These are phyloP conservation scores for Aplysina aerophoba DNA, from an alignment of 37 sponge, comb jelly and placozoan species.

Conservation along the genomic window DNA sequence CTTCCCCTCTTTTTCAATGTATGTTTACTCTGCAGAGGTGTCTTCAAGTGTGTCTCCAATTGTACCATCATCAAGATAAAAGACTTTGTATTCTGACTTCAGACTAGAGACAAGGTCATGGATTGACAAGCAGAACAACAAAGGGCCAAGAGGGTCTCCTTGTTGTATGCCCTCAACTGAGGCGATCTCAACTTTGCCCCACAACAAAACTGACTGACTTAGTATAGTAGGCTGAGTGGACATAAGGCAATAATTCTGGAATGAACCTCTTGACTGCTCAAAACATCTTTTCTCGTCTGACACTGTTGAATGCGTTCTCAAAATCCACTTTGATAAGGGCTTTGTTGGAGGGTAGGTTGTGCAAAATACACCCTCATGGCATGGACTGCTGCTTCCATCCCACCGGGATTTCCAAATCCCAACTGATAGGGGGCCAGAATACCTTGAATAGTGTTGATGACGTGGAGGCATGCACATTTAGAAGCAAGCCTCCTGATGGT, in stretches of 20 bases:
- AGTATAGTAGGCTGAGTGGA: conserved; percentile 9
- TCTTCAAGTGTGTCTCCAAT: conserved; percentile 5
- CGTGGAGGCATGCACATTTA: conserved; percentile 4
- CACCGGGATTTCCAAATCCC: background rate
- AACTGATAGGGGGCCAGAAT: background rate
- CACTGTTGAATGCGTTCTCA: conserved; percentile 3
- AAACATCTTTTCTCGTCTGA: conserved; percentile 3
- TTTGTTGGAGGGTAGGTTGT: conserved; percentile 6
- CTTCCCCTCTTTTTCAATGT: background rate
- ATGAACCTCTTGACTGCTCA: background rate
- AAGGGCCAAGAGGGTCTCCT: background rate
- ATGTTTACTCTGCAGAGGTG: background rate
- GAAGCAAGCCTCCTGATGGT: conserved; percentile 14
- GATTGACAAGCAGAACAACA: conserved; percentile 14
- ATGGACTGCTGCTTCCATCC: conserved; percentile 3
- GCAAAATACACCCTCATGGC: background rate
- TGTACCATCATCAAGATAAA: conserved; percentile 19
- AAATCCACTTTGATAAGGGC: conserved; percentile 8
- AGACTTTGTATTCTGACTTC: conserved; percentile 1
- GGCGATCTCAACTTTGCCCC: conserved; percentile 6
- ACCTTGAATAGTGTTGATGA: background rate
- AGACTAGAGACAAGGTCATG: conserved; percentile 8
- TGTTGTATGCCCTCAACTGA: background rate
- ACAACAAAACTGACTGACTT: background rate
- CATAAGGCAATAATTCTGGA: background rate